A percentile compares a stretch with the other conserved stretches of the same genome.
Evolutionary conservation across 2,888 invertebrate species (phyloP).

Genomic region (Thalpophila matura): DNA sequence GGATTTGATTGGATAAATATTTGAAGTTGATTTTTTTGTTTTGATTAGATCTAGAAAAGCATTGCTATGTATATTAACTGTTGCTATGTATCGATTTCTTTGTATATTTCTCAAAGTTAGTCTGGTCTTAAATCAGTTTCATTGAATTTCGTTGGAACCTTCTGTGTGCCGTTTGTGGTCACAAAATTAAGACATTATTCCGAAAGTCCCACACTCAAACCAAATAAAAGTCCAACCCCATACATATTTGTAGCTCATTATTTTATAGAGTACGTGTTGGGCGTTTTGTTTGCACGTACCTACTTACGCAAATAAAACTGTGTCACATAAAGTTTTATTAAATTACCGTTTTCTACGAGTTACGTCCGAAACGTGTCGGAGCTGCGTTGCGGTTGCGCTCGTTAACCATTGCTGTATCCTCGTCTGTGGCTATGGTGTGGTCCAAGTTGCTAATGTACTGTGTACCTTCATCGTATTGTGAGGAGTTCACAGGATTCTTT

Average conservation of each 20-base stretch:
- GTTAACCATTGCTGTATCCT: conserved; percentile 42
- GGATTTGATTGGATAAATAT: conserved; percentile 53
- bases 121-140: not conserved
- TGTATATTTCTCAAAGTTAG: not conserved
- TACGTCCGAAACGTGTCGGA: conserved; percentile 39
- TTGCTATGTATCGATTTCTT: not conserved
- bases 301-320: conserved; percentile 48
- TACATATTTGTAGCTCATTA: conserved; percentile 28
- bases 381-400: conserved; percentile 20
- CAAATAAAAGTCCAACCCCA: not conserved
- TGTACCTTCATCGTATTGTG: conserved; percentile 1
- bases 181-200: not conserved
- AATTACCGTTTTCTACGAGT: conserved; percentile 54
- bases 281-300: conserved; percentile 29
- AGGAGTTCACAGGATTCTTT: not conserved
- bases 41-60: not conserved
- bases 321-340: conserved; percentile 58
- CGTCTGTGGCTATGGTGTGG: conserved; percentile 17
- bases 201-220: not conserved
- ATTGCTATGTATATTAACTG: not conserved
- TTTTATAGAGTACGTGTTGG: conserved; percentile 30
- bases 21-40: conserved; percentile 25
- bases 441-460: conserved; percentile 10
- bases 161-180: not conserved
- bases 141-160: not conserved